phyloP scores from a whole-genome alignment of 2,888 invertebrate genomes.

The Melanostoma scalare region DNA sequence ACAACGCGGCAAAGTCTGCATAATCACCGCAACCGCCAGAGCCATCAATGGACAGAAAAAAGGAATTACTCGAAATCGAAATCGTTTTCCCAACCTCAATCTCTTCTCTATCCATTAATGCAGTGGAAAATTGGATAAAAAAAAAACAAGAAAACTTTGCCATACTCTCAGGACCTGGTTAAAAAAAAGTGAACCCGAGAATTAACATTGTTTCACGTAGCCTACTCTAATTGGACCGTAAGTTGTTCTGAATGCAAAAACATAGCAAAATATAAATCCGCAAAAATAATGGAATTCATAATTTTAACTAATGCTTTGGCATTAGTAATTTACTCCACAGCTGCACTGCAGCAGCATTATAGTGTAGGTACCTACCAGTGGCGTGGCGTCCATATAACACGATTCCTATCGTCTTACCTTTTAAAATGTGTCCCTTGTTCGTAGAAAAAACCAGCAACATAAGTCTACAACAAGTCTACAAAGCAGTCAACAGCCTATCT shows the following conservation, averaged over 20 bases:
- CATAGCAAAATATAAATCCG: constrained; percentile 24
- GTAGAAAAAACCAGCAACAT: no score
- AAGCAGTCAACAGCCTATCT: no score
- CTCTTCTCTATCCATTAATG: constrained; percentile 51
- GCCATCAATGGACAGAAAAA: constrained; percentile 29
- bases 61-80: constrained; percentile 42
- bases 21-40: constrained; percentile 60
- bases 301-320: constrained; percentile 66
- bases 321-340: constrained; percentile 56
- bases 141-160: constrained; percentile 16
- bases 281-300: constrained; percentile 70
- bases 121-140: constrained; percentile 66
- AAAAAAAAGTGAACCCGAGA: constrained; percentile 43
- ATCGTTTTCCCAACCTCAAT: constrained; percentile 58
- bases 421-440: no score
- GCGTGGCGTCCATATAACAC: no score
- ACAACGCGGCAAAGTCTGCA: constrained; percentile 45
- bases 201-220: constrained; percentile 69
- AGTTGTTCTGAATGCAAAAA: constrained; percentile 22
- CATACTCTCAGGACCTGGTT: constrained; percentile 55
- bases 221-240: constrained; percentile 54
- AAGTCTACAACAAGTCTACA: no score
- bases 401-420: no score
- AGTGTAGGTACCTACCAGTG: no score
- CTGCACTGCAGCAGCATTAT: constrained; percentile 32